Conservation (phyloP, 2,113 vertebrate genomes). For the Genyomyrus donnyi region DNA sequence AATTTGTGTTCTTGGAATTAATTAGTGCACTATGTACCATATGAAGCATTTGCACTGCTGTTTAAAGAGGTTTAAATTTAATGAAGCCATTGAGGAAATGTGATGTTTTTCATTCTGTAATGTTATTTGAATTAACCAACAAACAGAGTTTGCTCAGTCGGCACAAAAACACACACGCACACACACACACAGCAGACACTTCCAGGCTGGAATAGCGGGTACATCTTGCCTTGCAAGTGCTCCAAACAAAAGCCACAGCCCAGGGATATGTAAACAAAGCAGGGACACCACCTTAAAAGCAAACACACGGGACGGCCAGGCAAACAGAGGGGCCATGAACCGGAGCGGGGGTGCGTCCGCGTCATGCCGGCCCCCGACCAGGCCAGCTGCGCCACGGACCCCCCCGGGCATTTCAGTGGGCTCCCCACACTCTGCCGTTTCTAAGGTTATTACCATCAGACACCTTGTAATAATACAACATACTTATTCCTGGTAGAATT, state of each 20-base stretch:
- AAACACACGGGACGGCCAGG: neutral
- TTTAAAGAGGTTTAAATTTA: neutral
- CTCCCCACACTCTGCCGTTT: neutral
- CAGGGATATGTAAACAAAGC: neutral
- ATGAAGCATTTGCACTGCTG: neutral
- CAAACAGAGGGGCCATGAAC: neutral
- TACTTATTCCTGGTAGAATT: neutral
- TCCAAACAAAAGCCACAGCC: neutral
- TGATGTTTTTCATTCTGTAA: neutral
- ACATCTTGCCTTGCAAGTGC: neutral
- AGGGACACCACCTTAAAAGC: neutral
- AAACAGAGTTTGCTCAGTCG: neutral
- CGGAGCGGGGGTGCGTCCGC: neutral
- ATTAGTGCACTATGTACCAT: neutral
- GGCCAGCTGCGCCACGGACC: neutral
- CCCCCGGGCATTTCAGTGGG: neutral
- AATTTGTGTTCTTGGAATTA: neutral
- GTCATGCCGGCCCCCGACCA: neutral
- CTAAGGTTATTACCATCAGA: neutral
- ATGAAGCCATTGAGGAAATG: neutral
- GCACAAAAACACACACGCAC: neutral
- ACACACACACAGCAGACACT: neutral
- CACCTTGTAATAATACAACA: neutral
- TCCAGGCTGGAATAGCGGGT: neutral
- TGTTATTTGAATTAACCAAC: neutral